Evolutionary conservation across 2,113 vertebrate species (phyloP), one percentile per base, ranked within the genome.

Genomic region (Parus major): DNA sequence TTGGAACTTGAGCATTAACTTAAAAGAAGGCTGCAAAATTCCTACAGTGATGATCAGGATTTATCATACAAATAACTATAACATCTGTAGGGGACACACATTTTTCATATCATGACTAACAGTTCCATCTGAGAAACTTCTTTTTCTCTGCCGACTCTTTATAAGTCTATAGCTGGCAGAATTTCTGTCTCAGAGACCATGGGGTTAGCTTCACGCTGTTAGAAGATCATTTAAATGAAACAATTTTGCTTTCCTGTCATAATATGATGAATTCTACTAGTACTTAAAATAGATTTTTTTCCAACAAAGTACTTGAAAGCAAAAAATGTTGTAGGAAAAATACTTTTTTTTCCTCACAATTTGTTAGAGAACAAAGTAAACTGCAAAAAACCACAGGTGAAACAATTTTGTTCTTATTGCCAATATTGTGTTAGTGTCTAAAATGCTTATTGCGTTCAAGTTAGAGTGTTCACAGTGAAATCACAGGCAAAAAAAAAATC

Each of bases 1-100:
- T 98, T 96, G 91, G 75, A 97, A 96, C 72, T 92, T 93, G 80
- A 89, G 79, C 95, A 96, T 95, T 81, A 95, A 95, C 93, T 97
- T 97, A 86, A 97, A 97, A 97, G 73, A 87, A 55, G 82, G 83
- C 95, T 95, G 56, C 76, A 96, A 86, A 95, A 90, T 95, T 94
- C 73, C 77, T 92, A 47, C 82, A 85, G 92, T 84, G 93, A 86
- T 94, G 82, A 83, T 97, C 49, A 52, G 76, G 95, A 97, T 97
- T 97, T 97, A 95, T 97, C 94, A 92, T 95, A 90, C 80, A 95
- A 96, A 97, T 97, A 95, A 92, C 94, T 97, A 92, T 95, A 97
- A 96, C 97, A 97, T 97, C 97, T 97, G 96, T 88, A 94, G 72
- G 91, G 79, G 82, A 95, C 60, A 86, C 61, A 93, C 82, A 92